A percentile compares a stretch with the other conserved stretches of the same genome.
phyloP scores from a whole-genome alignment of 2,888 invertebrate species.

The Aradus depressus region DNA sequence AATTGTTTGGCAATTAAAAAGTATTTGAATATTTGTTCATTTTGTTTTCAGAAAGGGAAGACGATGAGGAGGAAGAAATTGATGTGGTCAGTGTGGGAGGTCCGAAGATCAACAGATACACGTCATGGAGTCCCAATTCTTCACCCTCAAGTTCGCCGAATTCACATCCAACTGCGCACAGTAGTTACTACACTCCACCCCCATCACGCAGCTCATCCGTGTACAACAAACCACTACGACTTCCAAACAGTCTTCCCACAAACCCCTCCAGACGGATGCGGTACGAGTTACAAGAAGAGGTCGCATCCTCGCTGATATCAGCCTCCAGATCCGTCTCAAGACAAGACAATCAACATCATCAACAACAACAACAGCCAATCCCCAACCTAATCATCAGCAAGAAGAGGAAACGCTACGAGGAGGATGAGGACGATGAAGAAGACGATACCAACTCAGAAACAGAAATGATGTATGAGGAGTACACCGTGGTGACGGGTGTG shows the following conservation, averaged over 20 bases:
- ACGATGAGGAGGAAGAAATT: constrained; percentile 60
- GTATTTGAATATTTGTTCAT: constrained; percentile 33
- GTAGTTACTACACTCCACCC: no score
- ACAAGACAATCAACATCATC: constrained; percentile 28
- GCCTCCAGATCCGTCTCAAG: constrained; percentile 27
- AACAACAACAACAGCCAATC: constrained; percentile 34
- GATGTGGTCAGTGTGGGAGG: constrained; percentile 63
- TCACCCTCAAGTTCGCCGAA: no score
- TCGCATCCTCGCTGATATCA: constrained; percentile 26
- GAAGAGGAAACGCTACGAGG: constrained; percentile 21
- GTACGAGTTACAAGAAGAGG: constrained; percentile 43
- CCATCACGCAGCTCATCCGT: no score
- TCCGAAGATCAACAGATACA: not conserved
- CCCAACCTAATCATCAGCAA: constrained; percentile 11
- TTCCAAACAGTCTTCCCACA: constrained; percentile 47
- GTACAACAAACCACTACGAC: no score
- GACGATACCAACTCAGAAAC: not conserved
- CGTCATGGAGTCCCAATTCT: constrained; percentile 35
- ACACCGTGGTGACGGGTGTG: not conserved
- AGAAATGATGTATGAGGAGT: not conserved
- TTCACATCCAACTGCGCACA: no score
- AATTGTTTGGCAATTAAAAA: no score
- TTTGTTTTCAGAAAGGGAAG: constrained; percentile 39
- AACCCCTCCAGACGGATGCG: constrained; percentile 58
- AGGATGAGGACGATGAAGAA: constrained; percentile 12